Base-by-base conservation (phyloP, 2,888 invertebrate species). In the Pelosia muscerda region DNA sequence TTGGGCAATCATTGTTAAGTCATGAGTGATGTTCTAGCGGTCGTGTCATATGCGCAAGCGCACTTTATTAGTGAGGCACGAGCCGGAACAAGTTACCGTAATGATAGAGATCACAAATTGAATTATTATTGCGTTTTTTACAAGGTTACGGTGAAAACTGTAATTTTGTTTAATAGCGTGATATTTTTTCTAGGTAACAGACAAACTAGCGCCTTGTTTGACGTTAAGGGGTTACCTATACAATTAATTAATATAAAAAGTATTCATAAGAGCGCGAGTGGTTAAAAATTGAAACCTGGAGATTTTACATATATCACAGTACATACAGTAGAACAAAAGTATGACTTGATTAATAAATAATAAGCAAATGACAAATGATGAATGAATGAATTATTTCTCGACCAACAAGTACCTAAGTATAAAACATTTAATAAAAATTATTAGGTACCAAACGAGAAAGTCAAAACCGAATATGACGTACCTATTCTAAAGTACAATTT, bases 1-100 rank as follows among this genome's bases (percentile, higher is more conserved):
- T 86, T 86, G 76, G 84, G 81, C 83, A 84, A 85, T 85, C 82
- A 84, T 85, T 71, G 81, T 82, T 86, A 79, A 55, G 62, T 38
- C 56, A 74, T 78, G 76, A 83, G 72, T 78, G 76, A 76, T 78
- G 75, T 69, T 70, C 63, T 63, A 55, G 54, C 64, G 58, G 65
- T 53, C 62, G 58, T 63, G 68, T 62, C 69, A 66, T 66, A 49
- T 34, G 69, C 58, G 25, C 69, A 56, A 8, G 22, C 53, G 31
- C 69, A 49, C 75, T 82, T 78, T 81, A 82, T 82, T 81, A 82
- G 68, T 66, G 73, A 74, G 26, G 55, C 69, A 81, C 62, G 38
- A 69, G 58, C 77, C 77, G 80, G 71, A 79, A 80, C 79, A 61
- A 61, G 63, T 78, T 75, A 75, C 78, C 63, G 78, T 77, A 65